Evolutionary conservation across 2,113 vertebrate genomes (phyloP).

Genomic region (Arothron firmamentum): DNA sequence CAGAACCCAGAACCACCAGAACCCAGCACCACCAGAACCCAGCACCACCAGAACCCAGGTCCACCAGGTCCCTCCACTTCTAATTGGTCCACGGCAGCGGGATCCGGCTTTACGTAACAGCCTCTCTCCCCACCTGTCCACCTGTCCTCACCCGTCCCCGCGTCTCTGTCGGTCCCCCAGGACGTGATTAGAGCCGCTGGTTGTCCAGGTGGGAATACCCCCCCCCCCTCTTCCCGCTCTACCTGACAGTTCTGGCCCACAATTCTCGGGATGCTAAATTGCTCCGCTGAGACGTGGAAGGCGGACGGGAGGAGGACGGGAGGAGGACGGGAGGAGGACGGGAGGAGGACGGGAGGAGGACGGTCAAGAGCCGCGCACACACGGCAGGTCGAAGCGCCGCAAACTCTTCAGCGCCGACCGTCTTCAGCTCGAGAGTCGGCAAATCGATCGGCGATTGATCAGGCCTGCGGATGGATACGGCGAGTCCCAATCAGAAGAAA

Average conservation of each 20-base stretch:
- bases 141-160: constrained; percentile 6
- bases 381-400: neutral
- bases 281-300: constrained; percentile 40
- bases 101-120: constrained; percentile 45
- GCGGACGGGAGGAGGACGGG: constrained; percentile 12
- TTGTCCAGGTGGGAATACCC: constrained; percentile 57
- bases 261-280: constrained; percentile 53
- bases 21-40: too few relatives aligned
- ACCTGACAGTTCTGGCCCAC: constrained; percentile 54
- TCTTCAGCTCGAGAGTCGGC: too few relatives aligned
- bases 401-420: too few relatives aligned
- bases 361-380: too few relatives aligned
- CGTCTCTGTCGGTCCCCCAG: constrained; percentile 59
- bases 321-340: constrained; percentile 9
- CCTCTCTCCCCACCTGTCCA: constrained; percentile 4
- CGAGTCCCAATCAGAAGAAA: too few relatives aligned
- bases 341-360: neutral
- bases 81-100: constrained; percentile 39
- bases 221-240: constrained; percentile 20
- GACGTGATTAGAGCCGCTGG: constrained; percentile 63
- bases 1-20: too few relatives aligned
- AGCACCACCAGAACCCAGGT: neutral
- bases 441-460: too few relatives aligned
- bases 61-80: neutral
- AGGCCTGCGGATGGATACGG: too few relatives aligned